These are phyloP conservation scores for Rattus rattus DNA, from an alignment of 2,113 vertebrate species.

Conservation along the genomic window DNA sequence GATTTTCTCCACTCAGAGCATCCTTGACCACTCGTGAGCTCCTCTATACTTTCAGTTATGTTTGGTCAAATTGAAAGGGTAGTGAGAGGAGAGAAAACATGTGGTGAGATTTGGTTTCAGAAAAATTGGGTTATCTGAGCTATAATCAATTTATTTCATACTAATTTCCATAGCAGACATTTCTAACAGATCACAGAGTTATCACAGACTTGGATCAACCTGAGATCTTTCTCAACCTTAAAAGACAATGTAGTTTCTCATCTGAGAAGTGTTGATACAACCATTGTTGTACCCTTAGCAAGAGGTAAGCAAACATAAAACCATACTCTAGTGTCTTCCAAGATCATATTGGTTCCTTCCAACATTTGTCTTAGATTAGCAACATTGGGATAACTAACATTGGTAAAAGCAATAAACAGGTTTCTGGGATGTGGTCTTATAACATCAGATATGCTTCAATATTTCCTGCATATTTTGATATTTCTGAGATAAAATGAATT, in stretches of 20 bases:
- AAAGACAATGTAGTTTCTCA: neutral
- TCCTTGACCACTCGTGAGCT: constrained; percentile 79
- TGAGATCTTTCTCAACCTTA: neutral
- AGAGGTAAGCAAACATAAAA: neutral
- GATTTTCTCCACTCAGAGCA: constrained; percentile 78
- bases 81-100: constrained; percentile 9
- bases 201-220: neutral
- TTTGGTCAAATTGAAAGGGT: constrained; percentile 53
- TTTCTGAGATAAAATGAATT: constrained; percentile 20
- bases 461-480: neutral
- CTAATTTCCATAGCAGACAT: constrained; percentile 29
- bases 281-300: neutral
- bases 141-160: neutral
- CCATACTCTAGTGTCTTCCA: neutral
- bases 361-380: neutral
- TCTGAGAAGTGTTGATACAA: neutral
- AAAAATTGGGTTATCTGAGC: constrained; percentile 65
- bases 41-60: constrained; percentile 67
- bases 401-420: neutral
- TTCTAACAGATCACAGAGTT: constrained; percentile 29
- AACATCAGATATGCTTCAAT: neutral
- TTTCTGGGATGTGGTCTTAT: neutral
- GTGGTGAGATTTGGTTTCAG: constrained; percentile 72
- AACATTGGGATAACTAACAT: constrained; percentile 19
- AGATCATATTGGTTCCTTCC: neutral